phyloP scores from a whole-genome alignment of 2,797 vertebrate genomes.

The Myotis myotis region DNA sequence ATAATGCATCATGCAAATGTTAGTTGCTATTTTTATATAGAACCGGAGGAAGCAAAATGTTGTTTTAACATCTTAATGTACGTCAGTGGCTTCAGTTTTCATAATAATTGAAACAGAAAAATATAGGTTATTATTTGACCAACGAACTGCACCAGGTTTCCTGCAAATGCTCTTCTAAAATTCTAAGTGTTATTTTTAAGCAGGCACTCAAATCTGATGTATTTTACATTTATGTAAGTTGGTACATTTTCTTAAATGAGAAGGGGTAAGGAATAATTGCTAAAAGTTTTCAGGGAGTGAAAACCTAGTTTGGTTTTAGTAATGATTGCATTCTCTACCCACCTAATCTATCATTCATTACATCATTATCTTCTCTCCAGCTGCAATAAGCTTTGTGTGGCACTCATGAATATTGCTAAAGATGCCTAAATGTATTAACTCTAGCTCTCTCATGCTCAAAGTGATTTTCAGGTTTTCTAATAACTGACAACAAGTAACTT shows the following conservation, averaged over 20 bases:
- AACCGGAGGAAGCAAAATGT: neutral
- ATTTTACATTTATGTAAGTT: neutral
- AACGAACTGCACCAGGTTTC: neutral
- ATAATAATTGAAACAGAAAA: neutral
- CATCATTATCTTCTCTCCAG: neutral
- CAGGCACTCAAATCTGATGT: neutral
- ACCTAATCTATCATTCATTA: neutral
- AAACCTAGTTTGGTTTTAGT: neutral
- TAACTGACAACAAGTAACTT: neutral
- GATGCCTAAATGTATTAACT: neutral
- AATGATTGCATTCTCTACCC: neutral
- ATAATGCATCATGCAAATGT: neutral
- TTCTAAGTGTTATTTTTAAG: neutral
- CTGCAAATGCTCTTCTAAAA: neutral
- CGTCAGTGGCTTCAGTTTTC: neutral
- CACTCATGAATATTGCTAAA: slow-evolving; percentile 34
- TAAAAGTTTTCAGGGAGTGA: neutral
- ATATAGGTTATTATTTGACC: neutral
- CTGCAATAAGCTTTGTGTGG: neutral
- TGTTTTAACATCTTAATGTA: neutral
- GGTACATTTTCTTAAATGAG: neutral
- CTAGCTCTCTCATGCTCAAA: neutral
- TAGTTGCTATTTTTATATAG: slow-evolving; percentile 24
- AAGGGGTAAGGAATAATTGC: neutral
- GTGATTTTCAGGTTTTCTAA: slow-evolving; percentile 25